These are phyloP conservation scores for Anguilla pacifica DNA, from an alignment of 2,797 vertebrate species.

Conservation along the genomic window DNA sequence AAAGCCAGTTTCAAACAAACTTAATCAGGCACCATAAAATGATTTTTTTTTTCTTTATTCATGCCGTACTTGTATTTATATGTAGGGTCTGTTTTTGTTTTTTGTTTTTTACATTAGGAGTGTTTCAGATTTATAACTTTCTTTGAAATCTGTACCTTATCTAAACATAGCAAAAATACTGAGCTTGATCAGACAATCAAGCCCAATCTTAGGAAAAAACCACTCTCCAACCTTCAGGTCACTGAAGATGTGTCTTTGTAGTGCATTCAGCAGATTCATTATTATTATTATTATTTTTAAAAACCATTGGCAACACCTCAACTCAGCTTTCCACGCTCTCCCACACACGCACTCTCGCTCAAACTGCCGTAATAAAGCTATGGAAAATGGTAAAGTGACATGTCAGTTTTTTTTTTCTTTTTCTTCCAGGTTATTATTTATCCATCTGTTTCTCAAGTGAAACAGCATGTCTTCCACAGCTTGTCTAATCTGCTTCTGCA, in stretches of 20 bases:
- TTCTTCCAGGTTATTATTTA: background rate
- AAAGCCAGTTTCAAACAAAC: constrained; percentile 55
- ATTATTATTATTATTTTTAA: background rate
- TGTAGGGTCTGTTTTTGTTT: constrained; percentile 46
- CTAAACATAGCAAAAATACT: constrained; percentile 19
- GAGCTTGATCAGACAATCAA: background rate
- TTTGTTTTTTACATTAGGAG: constrained; percentile 44
- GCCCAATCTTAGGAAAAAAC: constrained; percentile 3
- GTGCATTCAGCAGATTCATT: constrained; percentile 33
- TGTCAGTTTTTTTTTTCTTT: background rate
- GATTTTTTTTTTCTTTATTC: constrained; percentile 51
- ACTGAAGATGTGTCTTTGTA: constrained; percentile 27
- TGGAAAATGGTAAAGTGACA: constrained; percentile 12
- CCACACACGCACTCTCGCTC: background rate
- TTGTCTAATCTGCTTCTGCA: background rate
- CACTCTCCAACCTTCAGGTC: constrained; percentile 10
- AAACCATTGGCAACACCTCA: constrained; percentile 13
- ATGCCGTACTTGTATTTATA: constrained; percentile 59
- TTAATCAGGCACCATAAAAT: constrained; percentile 66
- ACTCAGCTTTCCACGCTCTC: background rate
- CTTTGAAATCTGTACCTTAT: constrained; percentile 25
- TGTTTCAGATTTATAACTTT: constrained; percentile 43
- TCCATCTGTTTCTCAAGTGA: constrained; percentile 29
- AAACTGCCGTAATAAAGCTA: constrained; percentile 21
- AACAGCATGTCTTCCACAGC: constrained; percentile 33